Base-by-base conservation (phyloP, 2,797 vertebrate species). In the Acrocephalus scirpaceus region DNA sequence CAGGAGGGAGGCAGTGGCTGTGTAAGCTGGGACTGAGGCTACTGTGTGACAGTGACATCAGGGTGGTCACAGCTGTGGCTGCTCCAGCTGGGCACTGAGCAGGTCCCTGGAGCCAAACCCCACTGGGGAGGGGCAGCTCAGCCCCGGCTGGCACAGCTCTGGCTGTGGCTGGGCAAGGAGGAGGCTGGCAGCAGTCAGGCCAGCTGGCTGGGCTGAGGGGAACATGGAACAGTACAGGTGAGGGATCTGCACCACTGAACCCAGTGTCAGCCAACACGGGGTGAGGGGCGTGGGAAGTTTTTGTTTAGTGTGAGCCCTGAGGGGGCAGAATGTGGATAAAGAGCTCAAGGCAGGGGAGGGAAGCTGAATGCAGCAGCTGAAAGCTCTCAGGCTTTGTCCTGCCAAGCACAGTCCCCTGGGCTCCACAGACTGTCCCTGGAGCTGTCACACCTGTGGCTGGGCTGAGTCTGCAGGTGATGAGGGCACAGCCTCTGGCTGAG, bases 281-380 rank as follows among this genome's bases (percentile, higher is more conserved):
- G 13, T 40, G 42, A 0, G 16, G 42, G 47, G 30, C 34, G 13
- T 1, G 3, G 30, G 5, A 16, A 7, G 12, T n/a, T n/a, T n/a
- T n/a, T 4, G 14, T 11, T 58, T 36, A 36, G n/a, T 7, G 11
- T 9, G 34, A 90, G 22, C 1, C 1, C n/a, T 5, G 26, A 27
- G 45, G 13, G 44, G 32, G 8, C 34, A 34, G 16, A 19, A 11
- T 0, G 0, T 5, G 57, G 45, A 30, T 11, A 7, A 38, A 53
- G 57, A 71, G 40, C 40, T 72, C 4, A 3, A 7, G 29, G 29
- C 32, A 47, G 10, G 21, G 20, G 8, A 66, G 66, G 29, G 36
- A 26, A 44, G 47, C 38, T 53, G 11, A 11, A 4, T 12, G 36
- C 44, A 47, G 23, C 9, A 50, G 45, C 38, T 15, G 30, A 14